Conservation (phyloP, 2,888 invertebrate genomes). For the Hydraecia micacea region DNA sequence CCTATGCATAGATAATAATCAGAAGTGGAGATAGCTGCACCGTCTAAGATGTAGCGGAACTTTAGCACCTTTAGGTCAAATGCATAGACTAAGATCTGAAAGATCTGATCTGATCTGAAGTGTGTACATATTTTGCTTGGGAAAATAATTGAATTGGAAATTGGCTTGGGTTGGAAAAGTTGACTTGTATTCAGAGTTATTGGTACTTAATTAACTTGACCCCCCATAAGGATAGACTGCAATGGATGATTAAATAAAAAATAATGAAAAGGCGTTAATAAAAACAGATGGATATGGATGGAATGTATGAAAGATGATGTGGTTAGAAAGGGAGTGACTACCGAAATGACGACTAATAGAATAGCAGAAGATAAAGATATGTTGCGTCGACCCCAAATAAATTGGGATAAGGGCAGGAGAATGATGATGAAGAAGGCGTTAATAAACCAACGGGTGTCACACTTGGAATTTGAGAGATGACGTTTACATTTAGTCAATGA, state of each 20-base stretch:
- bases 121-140: slow-evolving; percentile 19
- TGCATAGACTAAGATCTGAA: slow-evolving; percentile 43
- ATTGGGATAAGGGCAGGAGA: background rate
- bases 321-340: background rate
- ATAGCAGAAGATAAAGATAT: background rate
- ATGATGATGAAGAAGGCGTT: background rate
- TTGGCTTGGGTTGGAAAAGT: slow-evolving; percentile 4
- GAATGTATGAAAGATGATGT: background rate
- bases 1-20: slow-evolving; percentile 27
- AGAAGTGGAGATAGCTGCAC: slow-evolving; percentile 16
- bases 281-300: background rate
- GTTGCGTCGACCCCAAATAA: background rate
- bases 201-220: background rate
- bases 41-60: slow-evolving; percentile 38
- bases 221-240: background rate
- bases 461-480: background rate
- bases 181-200: background rate
- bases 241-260: background rate
- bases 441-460: background rate
- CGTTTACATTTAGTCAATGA: background rate
- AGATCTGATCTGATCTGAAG: too few relatives aligned
- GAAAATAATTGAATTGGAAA: slow-evolving; percentile 43
- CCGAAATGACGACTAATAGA: background rate
- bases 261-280: background rate
- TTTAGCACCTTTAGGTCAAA: slow-evolving; percentile 56